Conservation (phyloP, 2,888 invertebrate species). For the Calliopum simillimum region DNA sequence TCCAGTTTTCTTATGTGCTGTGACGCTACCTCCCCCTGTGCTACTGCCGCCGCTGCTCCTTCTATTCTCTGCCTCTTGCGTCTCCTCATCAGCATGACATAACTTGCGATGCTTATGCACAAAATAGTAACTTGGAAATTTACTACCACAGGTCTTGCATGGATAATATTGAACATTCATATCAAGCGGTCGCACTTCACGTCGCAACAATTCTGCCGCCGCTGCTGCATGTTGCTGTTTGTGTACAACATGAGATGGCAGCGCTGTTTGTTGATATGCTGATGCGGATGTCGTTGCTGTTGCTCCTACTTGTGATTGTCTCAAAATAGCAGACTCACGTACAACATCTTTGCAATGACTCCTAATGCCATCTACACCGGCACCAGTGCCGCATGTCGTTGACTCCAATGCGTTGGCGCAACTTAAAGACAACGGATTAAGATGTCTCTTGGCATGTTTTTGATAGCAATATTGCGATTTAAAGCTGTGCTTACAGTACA, state of each 20-base stretch:
- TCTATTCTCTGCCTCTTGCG: slow-evolving; percentile 39
- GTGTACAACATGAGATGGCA: neutral
- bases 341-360: neutral
- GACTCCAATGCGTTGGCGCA: slow-evolving; percentile 39
- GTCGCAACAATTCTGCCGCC: slow-evolving; percentile 60
- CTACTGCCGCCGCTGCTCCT: slow-evolving; percentile 8
- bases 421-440: slow-evolving; percentile 73
- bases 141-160: slow-evolving; percentile 91
- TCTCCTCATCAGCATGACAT: slow-evolving; percentile 76
- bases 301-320: slow-evolving; percentile 10
- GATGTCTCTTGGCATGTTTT: slow-evolving; percentile 79
- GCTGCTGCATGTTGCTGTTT: slow-evolving; percentile 14
- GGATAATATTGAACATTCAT: slow-evolving; percentile 92
- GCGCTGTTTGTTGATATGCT: slow-evolving; percentile 26
- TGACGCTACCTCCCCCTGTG: slow-evolving; percentile 26
- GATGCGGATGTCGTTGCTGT: slow-evolving; percentile 7
- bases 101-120: slow-evolving; percentile 91
- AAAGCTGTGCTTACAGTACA: slow-evolving; percentile 83
- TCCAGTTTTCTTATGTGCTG: slow-evolving; percentile 14
- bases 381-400: slow-evolving; percentile 12
- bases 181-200: slow-evolving; percentile 76
- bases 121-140: slow-evolving; percentile 94
- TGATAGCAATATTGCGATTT: slow-evolving; percentile 89
- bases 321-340: neutral
- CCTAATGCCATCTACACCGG: slow-evolving; percentile 21